Percentiles rank a stretch among this genome's conserved stretches.
Conservation (phyloP, 2,797 vertebrate genomes). For the Pagetopsis macropterus region DNA sequence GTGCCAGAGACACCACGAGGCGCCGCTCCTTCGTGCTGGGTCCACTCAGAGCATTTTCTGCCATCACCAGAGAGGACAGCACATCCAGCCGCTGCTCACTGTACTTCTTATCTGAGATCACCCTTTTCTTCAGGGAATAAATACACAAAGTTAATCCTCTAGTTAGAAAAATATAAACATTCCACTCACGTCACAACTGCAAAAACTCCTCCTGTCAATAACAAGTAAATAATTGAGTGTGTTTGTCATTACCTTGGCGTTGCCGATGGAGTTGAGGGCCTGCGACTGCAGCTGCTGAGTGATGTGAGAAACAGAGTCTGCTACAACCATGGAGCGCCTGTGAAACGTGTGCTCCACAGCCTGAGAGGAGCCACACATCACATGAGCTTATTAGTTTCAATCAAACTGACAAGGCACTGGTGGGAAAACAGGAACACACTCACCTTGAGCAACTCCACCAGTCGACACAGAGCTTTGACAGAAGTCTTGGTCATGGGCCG, state of each 20-base stretch:
- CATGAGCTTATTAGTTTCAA: neutral
- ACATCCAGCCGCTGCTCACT: slow-evolving; percentile 98
- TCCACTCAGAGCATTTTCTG: slow-evolving; percentile 94
- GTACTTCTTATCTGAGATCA: slow-evolving; percentile 98
- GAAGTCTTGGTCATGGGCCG: slow-evolving; percentile 99
- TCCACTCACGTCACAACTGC: neutral
- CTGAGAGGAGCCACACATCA: slow-evolving; percentile 71
- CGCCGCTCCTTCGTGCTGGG: slow-evolving; percentile 95
- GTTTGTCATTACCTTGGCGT: slow-evolving; percentile 87
- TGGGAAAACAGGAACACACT: slow-evolving; percentile 12
- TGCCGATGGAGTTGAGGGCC: slow-evolving; percentile 90
- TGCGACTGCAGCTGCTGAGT: slow-evolving; percentile 95
- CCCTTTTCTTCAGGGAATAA: slow-evolving; percentile 89
- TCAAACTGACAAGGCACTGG: neutral
- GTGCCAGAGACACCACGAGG: slow-evolving; percentile 91
- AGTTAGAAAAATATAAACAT: neutral
- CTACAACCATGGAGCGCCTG: slow-evolving; percentile 93
- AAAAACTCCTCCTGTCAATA: neutral
- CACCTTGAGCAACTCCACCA: slow-evolving; percentile 96
- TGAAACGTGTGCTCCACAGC: slow-evolving; percentile 96
- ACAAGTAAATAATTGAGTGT: neutral
- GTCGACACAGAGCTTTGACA: slow-evolving; percentile 95
- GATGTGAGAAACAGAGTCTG: slow-evolving; percentile 96
- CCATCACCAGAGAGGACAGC: slow-evolving; percentile 94
- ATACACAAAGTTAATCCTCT: slow-evolving; percentile 26